Conservation (phyloP, 2,888 invertebrate genomes). For the Clitarchus hookeri region DNA sequence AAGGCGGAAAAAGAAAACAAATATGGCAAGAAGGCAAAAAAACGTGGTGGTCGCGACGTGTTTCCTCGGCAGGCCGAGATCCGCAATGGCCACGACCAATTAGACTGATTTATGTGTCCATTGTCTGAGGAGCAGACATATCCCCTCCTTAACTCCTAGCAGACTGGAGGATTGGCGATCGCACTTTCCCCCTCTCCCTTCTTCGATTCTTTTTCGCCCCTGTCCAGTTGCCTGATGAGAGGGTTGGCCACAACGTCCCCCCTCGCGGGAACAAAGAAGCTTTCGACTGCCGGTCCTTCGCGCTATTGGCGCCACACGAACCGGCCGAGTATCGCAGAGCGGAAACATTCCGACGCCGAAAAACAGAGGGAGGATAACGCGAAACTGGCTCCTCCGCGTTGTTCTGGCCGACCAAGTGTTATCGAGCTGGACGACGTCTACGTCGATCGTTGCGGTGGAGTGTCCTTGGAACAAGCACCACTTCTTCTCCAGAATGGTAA, state of each 20-base stretch:
- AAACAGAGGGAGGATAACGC: no score
- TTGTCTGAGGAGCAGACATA: slow-evolving; percentile 61
- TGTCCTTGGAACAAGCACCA: neutral
- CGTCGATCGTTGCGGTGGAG: neutral
- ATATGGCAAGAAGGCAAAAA: neutral
- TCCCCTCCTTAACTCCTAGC: neutral
- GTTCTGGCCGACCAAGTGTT: neutral
- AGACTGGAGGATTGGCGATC: neutral
- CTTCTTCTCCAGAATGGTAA: neutral
- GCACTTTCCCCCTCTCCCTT: neutral
- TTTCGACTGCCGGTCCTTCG: neutral
- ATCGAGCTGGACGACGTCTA: neutral
- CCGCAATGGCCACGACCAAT: slow-evolving; percentile 63
- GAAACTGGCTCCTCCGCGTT: neutral
- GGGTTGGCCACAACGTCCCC: neutral
- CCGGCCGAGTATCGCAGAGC: neutral
- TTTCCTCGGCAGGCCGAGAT: neutral
- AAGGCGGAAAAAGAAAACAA: neutral
- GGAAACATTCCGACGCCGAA: no score
- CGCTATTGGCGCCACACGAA: no score
- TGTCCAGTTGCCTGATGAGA: neutral
- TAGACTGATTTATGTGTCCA: slow-evolving; percentile 93
- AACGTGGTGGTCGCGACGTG: neutral
- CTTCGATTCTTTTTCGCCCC: no score
- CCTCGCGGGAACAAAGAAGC: neutral